A percentile compares a stretch with the other conserved stretches of the same genome.
Conservation (phyloP, 1,140 invertebrate species). For the Pseudomyrmex dendroicus region DNA sequence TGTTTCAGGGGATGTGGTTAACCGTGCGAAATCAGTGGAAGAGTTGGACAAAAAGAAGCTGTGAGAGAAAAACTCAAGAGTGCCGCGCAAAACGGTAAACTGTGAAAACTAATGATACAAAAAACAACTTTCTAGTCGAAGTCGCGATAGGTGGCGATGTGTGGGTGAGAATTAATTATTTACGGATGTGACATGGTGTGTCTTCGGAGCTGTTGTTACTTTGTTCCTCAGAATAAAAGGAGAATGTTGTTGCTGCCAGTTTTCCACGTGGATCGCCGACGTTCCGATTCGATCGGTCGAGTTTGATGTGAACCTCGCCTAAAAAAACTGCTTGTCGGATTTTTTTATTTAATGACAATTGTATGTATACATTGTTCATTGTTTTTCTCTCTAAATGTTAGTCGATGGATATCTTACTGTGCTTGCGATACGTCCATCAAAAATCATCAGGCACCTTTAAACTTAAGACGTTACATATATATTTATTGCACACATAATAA, state of each 20-base stretch:
- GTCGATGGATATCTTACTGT: not conserved
- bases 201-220: constrained; percentile 55
- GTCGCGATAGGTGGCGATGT: constrained; percentile 14
- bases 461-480: constrained; percentile 20
- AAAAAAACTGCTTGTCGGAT: not conserved
- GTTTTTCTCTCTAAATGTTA: not conserved
- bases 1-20: constrained; percentile 69
- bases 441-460: constrained; percentile 17
- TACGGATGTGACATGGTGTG: constrained; percentile 11
- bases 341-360: constrained; percentile 2
- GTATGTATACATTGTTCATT: not conserved
- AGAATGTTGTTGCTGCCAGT: constrained; percentile 58
- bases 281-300: not conserved
- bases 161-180: constrained; percentile 37
- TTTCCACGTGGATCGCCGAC: constrained; percentile 10
- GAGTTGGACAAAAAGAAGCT: constrained; percentile 64
- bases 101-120: constrained; percentile 55
- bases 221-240: constrained; percentile 70
- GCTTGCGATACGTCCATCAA: not conserved
- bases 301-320: not conserved
- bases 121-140: constrained; percentile 74
- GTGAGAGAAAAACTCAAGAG: constrained; percentile 42
- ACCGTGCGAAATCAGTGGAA: constrained; percentile 64
- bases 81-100: constrained; percentile 46
- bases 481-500: constrained; percentile 24